Conservation (phyloP, 2,797 vertebrate genomes). For the Phalanger gymnotis region DNA sequence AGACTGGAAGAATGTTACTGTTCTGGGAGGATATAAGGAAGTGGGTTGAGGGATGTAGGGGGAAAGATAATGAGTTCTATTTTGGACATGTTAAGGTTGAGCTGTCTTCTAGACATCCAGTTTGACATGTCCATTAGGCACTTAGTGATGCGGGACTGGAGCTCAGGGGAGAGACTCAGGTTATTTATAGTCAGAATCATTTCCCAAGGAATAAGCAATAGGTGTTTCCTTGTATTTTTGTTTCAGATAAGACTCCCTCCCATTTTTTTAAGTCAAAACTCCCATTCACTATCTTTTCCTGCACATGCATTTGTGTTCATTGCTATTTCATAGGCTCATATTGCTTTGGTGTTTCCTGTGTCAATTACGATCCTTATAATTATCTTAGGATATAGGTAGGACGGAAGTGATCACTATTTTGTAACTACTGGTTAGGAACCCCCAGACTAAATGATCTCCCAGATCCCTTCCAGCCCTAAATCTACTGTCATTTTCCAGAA, state of each 20-base stretch:
- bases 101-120: not conserved
- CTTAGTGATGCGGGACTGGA: not conserved
- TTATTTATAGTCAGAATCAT: not conserved
- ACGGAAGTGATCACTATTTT: not conserved
- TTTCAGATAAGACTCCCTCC: not conserved
- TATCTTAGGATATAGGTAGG: not conserved
- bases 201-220: not conserved
- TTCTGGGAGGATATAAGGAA: not conserved
- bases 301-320: not conserved
- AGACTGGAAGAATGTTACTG: not conserved
- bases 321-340: not conserved
- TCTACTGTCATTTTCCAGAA: not conserved
- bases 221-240: not conserved
- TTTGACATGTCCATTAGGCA: slow-evolving; percentile 7
- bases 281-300: not conserved
- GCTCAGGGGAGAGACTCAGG: not conserved
- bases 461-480: not conserved
- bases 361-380: not conserved
- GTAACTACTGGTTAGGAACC: not conserved
- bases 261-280: not conserved
- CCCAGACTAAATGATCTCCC: not conserved
- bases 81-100: slow-evolving; percentile 47
- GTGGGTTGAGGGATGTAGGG: not conserved
- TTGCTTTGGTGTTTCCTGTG: not conserved
- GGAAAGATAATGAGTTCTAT: not conserved